Percentiles rank a stretch among this genome's conserved stretches.
These are phyloP conservation scores for Clupea harengus DNA, from an alignment of 2,113 vertebrate genomes.

Conservation along the genomic window DNA sequence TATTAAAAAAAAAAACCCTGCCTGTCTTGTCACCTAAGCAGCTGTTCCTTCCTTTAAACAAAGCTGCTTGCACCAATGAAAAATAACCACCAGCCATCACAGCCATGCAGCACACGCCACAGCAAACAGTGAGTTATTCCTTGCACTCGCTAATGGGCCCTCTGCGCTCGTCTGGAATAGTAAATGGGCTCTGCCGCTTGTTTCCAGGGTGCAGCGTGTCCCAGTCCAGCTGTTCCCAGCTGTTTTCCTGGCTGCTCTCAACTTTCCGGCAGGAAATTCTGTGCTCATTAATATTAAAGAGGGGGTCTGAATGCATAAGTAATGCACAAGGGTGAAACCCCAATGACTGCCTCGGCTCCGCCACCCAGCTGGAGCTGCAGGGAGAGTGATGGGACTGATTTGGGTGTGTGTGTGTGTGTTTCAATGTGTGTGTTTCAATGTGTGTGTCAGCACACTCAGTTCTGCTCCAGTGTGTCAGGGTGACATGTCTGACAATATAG, in stretches of 20 bases:
- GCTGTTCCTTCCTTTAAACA: conserved; percentile 23
- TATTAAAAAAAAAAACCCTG: neutral
- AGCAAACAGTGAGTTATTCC: conserved; percentile 13
- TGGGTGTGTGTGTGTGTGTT: no score
- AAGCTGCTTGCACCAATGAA: conserved; percentile 10
- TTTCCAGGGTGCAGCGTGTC: neutral
- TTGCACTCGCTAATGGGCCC: conserved; percentile 14
- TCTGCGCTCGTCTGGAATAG: conserved; percentile 20
- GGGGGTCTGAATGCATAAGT: conserved; percentile 41
- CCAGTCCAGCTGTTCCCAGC: conserved; percentile 43
- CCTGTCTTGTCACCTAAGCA: conserved; percentile 15
- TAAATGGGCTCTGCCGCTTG: conserved; percentile 8
- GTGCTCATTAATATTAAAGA: conserved; percentile 54
- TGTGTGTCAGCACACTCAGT: neutral
- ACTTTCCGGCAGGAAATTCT: conserved; percentile 46
- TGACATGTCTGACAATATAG: neutral
- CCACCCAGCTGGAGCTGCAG: conserved; percentile 18
- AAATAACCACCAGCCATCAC: conserved; percentile 24
- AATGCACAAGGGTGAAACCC: conserved; percentile 32
- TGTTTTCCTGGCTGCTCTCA: conserved; percentile 15
- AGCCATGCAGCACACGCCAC: conserved; percentile 17
- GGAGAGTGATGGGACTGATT: conserved; percentile 34
- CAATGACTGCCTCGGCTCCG: conserved; percentile 23
- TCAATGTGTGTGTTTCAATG: no score
- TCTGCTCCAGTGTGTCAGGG: conserved; percentile 10